Conservation (phyloP, 2,888 invertebrate species). For the Diploptera punctata region DNA sequence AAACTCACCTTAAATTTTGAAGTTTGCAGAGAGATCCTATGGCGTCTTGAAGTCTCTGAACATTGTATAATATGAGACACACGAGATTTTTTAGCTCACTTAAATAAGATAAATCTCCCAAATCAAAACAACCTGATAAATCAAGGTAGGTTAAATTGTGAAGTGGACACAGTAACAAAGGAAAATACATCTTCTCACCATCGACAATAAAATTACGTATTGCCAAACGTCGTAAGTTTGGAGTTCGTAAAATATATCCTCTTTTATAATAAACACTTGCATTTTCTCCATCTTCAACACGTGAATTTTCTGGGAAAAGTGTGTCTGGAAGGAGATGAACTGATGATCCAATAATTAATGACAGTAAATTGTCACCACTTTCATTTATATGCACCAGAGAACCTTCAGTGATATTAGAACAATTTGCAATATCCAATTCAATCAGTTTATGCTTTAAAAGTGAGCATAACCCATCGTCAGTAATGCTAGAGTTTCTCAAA, state of each 20-base stretch:
- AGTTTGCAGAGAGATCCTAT: slow-evolving; percentile 56
- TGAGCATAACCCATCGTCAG: slow-evolving; percentile 71
- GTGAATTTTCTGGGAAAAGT: slow-evolving; percentile 44
- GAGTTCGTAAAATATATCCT: slow-evolving; percentile 64
- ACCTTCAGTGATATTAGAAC: slow-evolving; percentile 68
- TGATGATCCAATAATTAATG: slow-evolving; percentile 73
- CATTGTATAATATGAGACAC: slow-evolving; percentile 82
- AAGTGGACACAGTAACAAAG: slow-evolving; percentile 64
- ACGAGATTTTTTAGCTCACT: slow-evolving; percentile 70
- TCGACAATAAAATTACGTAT: slow-evolving; percentile 41
- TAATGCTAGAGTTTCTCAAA: slow-evolving; percentile 74
- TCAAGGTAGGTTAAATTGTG: slow-evolving; percentile 71
- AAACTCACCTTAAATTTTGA: slow-evolving; percentile 58
- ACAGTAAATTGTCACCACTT: slow-evolving; percentile 71
- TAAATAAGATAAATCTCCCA: slow-evolving; percentile 71
- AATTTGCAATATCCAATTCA: slow-evolving; percentile 78
- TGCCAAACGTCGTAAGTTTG: slow-evolving; percentile 64
- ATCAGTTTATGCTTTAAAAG: slow-evolving; percentile 75
- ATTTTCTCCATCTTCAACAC: slow-evolving; percentile 40
- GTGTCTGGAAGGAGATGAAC: slow-evolving; percentile 65
- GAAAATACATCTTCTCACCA: slow-evolving; percentile 52
- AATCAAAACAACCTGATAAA: slow-evolving; percentile 69
- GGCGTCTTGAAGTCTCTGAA: slow-evolving; percentile 67
- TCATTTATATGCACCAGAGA: slow-evolving; percentile 72
- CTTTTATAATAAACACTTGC: slow-evolving; percentile 51